Conservation (phyloP, 2,888 invertebrate species). For the Nomada hirtipes region DNA sequence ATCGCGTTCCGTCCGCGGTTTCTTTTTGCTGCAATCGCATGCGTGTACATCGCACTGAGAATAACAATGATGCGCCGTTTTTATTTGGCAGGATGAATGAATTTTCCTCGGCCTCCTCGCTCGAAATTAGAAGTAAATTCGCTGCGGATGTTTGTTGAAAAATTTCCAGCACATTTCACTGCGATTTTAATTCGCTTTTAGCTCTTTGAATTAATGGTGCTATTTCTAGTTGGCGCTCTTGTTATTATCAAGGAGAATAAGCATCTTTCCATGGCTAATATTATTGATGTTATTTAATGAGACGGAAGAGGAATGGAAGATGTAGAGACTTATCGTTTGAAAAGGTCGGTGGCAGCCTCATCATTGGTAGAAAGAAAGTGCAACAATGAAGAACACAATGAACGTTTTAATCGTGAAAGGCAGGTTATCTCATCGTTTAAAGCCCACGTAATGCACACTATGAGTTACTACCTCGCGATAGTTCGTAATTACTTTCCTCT, state of each 20-base stretch:
- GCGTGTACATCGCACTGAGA: slow-evolving; percentile 17
- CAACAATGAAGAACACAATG: slow-evolving; percentile 7
- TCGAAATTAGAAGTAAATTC: not conserved
- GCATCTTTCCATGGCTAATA: too few relatives aligned
- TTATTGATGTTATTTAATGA: not conserved
- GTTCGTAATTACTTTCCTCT: slow-evolving; percentile 24
- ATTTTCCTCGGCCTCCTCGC: not conserved
- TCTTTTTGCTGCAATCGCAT: slow-evolving; percentile 14
- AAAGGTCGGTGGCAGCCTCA: not conserved
- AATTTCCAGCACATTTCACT: not conserved
- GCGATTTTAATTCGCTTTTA: not conserved
- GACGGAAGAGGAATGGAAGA: not conserved
- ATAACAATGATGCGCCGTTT: slow-evolving; percentile 26
- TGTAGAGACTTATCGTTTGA: not conserved
- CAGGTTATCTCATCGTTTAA: slow-evolving; percentile 32
- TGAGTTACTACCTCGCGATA: slow-evolving; percentile 8
- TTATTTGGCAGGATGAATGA: not conserved
- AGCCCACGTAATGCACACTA: slow-evolving; percentile 1
- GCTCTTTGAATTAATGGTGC: too few relatives aligned
- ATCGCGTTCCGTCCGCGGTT: slow-evolving; percentile 34
- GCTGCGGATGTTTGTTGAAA: too few relatives aligned
- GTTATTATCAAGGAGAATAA: too few relatives aligned
- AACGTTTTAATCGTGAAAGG: slow-evolving; percentile 9
- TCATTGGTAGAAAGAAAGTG: slow-evolving; percentile 2
- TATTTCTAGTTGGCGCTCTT: too few relatives aligned